phyloP scores from a whole-genome alignment of 2,113 vertebrate species.

The Indri indri region DNA sequence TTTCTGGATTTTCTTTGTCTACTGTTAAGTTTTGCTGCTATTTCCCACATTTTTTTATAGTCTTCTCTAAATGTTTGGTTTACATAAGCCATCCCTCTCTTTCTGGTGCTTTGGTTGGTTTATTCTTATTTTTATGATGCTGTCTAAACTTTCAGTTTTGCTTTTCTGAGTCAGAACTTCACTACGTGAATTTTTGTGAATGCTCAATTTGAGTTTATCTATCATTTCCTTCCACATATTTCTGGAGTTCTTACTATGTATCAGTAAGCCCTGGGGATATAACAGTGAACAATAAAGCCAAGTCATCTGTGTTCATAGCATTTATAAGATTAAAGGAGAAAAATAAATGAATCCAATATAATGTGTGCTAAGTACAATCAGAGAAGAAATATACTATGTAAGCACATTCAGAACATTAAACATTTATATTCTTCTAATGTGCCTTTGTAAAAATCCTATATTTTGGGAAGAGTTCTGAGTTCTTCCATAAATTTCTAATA shows the following conservation, averaged over 20 bases:
- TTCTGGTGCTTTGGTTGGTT: neutral
- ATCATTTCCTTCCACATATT: neutral
- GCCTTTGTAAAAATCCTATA: neutral
- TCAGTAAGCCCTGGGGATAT: neutral
- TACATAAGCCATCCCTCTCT: neutral
- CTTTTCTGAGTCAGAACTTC: neutral
- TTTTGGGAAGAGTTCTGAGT: neutral
- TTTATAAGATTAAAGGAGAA: constrained; percentile 19
- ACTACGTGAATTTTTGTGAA: neutral
- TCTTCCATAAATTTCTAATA: neutral
- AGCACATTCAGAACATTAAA: constrained; percentile 24
- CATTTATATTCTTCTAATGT: constrained; percentile 12
- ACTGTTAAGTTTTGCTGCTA: neutral
- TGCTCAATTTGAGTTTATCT: neutral
- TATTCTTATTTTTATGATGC: neutral
- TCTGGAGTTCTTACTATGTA: neutral
- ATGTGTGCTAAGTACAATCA: neutral
- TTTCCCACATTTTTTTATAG: neutral
- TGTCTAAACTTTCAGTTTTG: neutral
- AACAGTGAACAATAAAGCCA: neutral
- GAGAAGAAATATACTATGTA: neutral
- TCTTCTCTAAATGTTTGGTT: neutral
- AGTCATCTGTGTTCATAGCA: neutral
- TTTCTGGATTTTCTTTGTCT: neutral
- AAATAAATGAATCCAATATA: constrained; percentile 23